Percentiles rank a stretch among this genome's conserved stretches.
These are phyloP conservation scores for Bibio marci DNA, from an alignment of 2,888 invertebrate species.

Conservation along the genomic window DNA sequence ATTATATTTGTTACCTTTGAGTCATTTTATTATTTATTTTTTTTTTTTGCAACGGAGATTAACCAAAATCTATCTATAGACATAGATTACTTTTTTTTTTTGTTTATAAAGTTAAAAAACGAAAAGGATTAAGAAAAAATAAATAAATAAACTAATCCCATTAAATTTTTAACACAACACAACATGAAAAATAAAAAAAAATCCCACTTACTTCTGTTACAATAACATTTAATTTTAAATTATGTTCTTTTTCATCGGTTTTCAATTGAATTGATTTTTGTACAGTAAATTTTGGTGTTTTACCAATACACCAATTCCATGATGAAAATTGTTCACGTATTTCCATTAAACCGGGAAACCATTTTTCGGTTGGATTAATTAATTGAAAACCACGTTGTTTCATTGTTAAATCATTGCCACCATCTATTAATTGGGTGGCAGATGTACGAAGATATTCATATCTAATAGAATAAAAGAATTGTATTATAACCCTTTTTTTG, in stretches of 20 bases:
- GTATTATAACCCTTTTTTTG: background rate
- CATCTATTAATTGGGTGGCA: constrained; percentile 48
- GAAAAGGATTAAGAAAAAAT: too few species aligned
- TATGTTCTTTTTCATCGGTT: constrained; percentile 33
- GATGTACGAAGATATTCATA: constrained; percentile 67
- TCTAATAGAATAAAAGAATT: background rate
- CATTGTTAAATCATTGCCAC: constrained; percentile 50
- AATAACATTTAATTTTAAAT: constrained; percentile 38
- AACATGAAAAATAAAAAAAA: background rate
- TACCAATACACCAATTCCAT: constrained; percentile 83
- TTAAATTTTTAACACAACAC: too few species aligned
- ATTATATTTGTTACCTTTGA: too few species aligned
- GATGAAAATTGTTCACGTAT: constrained; percentile 49
- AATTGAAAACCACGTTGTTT: constrained; percentile 71
- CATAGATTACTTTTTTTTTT: too few species aligned
- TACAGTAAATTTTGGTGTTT: constrained; percentile 69
- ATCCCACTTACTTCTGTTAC: constrained; percentile 25
- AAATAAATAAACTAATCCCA: too few species aligned
- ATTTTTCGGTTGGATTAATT: constrained; percentile 70
- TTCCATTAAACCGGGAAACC: constrained; percentile 69
- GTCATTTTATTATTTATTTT: too few species aligned
- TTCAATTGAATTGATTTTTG: constrained; percentile 24
- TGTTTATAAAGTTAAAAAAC: too few species aligned
- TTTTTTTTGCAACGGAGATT: too few species aligned
- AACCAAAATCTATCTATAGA: too few species aligned